A percentile compares a stretch with the other conserved stretches of the same genome.
These are phyloP conservation scores for Urechis unicinctus DNA, from an alignment of 2,888 invertebrate species.

Conservation along the genomic window DNA sequence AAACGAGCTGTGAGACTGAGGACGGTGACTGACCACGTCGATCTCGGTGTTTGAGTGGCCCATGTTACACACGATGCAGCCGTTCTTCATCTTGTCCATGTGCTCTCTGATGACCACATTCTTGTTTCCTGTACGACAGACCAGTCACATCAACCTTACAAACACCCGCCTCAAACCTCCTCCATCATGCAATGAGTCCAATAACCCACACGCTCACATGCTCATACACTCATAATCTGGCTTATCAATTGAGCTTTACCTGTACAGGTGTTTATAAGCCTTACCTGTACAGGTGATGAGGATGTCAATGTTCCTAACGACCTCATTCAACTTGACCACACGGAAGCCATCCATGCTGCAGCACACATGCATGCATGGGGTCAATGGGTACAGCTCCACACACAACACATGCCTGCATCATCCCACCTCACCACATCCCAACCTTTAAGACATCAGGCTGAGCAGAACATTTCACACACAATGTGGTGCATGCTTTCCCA, in stretches of 20 bases:
- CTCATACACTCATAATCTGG: no score
- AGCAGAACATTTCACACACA: no score
- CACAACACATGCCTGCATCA: no score
- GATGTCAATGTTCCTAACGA: slow-evolving; percentile 81
- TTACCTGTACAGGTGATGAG: slow-evolving; percentile 93
- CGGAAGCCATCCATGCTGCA: slow-evolving; percentile 52
- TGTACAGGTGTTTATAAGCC: no score
- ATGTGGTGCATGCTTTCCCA: no score
- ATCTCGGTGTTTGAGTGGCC: slow-evolving; percentile 98
- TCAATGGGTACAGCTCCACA: neutral
- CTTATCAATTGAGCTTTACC: no score
- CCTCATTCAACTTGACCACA: slow-evolving; percentile 93
- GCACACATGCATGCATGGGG: neutral
- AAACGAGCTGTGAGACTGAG: neutral
- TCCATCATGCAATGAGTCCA: no score
- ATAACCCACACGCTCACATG: no score
- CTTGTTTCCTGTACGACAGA: slow-evolving; percentile 59
- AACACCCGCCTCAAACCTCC: no score
- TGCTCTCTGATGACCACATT: slow-evolving; percentile 82
- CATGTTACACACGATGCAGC: slow-evolving; percentile 97
- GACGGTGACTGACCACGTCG: slow-evolving; percentile 20
- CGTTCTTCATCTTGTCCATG: slow-evolving; percentile 87
- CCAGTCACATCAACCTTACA: no score
- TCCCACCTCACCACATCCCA: no score
- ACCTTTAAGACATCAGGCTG: no score